These are phyloP conservation scores for Zelleria hepariella DNA, from an alignment of 2,888 invertebrate species.

Conservation along the genomic window DNA sequence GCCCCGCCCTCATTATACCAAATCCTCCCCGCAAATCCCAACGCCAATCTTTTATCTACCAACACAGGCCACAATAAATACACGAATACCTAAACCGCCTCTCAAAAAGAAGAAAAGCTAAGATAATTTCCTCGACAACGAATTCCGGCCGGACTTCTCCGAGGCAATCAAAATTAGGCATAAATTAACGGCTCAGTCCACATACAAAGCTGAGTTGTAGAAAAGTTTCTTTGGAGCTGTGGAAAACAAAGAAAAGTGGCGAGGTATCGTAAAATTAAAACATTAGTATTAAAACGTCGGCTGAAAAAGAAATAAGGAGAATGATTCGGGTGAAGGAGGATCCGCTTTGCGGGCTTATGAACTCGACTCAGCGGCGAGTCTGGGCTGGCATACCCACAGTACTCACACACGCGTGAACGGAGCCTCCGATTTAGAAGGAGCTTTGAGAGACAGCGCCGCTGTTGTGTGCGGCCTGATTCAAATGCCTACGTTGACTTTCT, in stretches of 20 bases:
- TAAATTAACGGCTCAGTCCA: slow-evolving; percentile 51
- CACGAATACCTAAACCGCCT: slow-evolving; percentile 64
- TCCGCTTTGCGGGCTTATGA: slow-evolving; percentile 35
- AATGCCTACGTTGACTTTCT: slow-evolving; percentile 35
- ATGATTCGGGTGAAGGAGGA: slow-evolving; percentile 20
- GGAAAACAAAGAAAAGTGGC: slow-evolving; percentile 29
- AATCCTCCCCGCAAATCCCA: slow-evolving; percentile 30
- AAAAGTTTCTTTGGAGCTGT: slow-evolving; percentile 37
- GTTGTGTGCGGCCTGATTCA: slow-evolving; percentile 32
- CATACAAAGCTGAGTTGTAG: slow-evolving; percentile 45
- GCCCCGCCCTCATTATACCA: slow-evolving; percentile 4
- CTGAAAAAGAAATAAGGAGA: slow-evolving; percentile 31
- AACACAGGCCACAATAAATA: slow-evolving; percentile 52
- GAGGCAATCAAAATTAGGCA: slow-evolving; percentile 52
- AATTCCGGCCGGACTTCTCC: slow-evolving; percentile 47
- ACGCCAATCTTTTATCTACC: slow-evolving; percentile 39
- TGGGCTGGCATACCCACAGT: slow-evolving; percentile 27
- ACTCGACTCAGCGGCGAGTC: slow-evolving; percentile 26
- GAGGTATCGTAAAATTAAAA: slow-evolving; percentile 36
- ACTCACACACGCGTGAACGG: slow-evolving; percentile 40
- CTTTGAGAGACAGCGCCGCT: slow-evolving; percentile 28
- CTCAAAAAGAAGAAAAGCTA: slow-evolving; percentile 30
- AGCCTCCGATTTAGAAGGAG: slow-evolving; percentile 32
- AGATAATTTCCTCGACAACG: slow-evolving; percentile 22
- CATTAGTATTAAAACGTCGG: slow-evolving; percentile 43